phyloP scores from a whole-genome alignment of 1,140 invertebrate species.

The Zaprionus kolodkinae region DNA sequence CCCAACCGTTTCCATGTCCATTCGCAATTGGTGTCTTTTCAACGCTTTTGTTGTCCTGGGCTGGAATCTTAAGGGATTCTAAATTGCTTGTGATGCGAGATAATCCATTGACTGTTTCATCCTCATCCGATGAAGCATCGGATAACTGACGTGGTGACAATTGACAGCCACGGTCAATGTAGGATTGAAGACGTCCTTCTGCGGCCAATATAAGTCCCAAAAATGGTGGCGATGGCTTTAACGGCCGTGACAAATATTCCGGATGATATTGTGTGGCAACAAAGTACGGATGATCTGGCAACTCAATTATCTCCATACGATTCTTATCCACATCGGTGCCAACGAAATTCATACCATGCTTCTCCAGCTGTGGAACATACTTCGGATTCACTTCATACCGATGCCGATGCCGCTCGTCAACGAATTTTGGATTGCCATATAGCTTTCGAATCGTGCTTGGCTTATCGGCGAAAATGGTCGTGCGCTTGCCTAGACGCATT shows the following conservation, averaged over 20 bases:
- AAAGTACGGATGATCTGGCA: slow-evolving; percentile 94
- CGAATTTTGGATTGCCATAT: slow-evolving; percentile 91
- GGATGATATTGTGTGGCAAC: slow-evolving; percentile 99
- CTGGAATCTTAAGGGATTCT: slow-evolving; percentile 24
- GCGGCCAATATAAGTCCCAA: slow-evolving; percentile 96
- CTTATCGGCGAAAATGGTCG: slow-evolving; percentile 90
- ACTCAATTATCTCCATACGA: slow-evolving; percentile 94
- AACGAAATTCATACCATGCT: slow-evolving; percentile 95
- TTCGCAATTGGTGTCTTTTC: background rate
- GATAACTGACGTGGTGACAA: slow-evolving; percentile 88
- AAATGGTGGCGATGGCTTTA: slow-evolving; percentile 97
- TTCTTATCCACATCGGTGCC: slow-evolving; percentile 90
- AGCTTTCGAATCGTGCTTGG: slow-evolving; percentile 89
- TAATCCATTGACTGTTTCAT: slow-evolving; percentile 53
- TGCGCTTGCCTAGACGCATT: slow-evolving; percentile 97
- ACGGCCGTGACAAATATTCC: slow-evolving; percentile 97
- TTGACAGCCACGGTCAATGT: slow-evolving; percentile 89
- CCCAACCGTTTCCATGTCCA: slow-evolving; percentile 34
- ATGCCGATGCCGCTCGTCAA: slow-evolving; percentile 99
- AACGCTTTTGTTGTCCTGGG: background rate
- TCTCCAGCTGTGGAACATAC: slow-evolving; percentile 92
- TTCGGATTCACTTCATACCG: slow-evolving; percentile 97
- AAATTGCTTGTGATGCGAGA: slow-evolving; percentile 35
- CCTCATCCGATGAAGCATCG: slow-evolving; percentile 88
- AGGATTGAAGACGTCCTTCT: slow-evolving; percentile 89